Conservation (phyloP, 2,888 invertebrate species). For the Cylloceria caligata region DNA sequence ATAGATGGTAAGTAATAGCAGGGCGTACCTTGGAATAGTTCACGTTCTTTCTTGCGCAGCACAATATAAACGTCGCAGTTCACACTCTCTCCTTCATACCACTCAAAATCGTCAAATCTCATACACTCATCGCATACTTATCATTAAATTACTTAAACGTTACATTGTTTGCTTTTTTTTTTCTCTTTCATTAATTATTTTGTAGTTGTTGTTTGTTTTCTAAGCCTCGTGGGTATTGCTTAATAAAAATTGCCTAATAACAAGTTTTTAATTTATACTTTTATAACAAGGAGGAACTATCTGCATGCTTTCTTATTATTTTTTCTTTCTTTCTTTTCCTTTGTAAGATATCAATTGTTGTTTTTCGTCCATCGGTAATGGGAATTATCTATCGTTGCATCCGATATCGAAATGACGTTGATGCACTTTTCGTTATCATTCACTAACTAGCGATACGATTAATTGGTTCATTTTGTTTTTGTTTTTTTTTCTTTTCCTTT, state of each 20-base stretch:
- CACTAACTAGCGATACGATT: slow-evolving; percentile 70
- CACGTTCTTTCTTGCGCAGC: slow-evolving; percentile 85
- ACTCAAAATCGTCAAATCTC: slow-evolving; percentile 68
- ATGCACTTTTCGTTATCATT: slow-evolving; percentile 67
- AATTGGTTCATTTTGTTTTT: slow-evolving; percentile 68
- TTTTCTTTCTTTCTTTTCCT: slow-evolving; percentile 48
- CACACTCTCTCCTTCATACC: slow-evolving; percentile 79
- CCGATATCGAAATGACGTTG: slow-evolving; percentile 63
- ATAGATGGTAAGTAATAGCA: slow-evolving; percentile 83
- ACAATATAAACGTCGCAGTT: slow-evolving; percentile 84
- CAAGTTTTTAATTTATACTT: slow-evolving; percentile 73
- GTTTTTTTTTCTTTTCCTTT: slow-evolving; percentile 71
- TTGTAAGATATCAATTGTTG: slow-evolving; percentile 57
- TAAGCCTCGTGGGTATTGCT: slow-evolving; percentile 82
- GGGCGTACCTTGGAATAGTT: slow-evolving; percentile 85
- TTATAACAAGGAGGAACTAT: slow-evolving; percentile 83
- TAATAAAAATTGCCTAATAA: slow-evolving; percentile 82
- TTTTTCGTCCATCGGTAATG: slow-evolving; percentile 60
- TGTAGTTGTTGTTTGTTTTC: slow-evolving; percentile 62
- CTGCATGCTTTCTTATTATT: slow-evolving; percentile 76
- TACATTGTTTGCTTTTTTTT: slow-evolving; percentile 58
- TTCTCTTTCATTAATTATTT: slow-evolving; percentile 56
- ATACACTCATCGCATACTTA: slow-evolving; percentile 69
- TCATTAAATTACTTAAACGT: slow-evolving; percentile 67
- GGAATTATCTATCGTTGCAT: slow-evolving; percentile 63